Conservation (phyloP, 2,888 invertebrate genomes). For the Galeopsomyia nigrocyanea region DNA sequence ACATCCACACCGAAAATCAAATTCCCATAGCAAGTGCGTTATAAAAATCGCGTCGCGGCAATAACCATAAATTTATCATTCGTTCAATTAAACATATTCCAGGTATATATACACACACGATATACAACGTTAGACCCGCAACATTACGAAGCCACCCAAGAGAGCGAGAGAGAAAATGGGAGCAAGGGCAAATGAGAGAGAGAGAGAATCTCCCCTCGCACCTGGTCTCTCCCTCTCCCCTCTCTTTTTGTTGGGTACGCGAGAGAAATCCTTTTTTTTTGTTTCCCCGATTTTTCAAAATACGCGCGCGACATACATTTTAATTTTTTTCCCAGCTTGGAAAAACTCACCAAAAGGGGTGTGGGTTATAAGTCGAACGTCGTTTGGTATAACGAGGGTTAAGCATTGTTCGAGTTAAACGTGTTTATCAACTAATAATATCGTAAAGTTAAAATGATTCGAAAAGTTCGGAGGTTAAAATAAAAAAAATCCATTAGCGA, state of each 20-base stretch:
- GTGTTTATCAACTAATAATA: no score
- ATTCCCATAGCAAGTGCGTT: no score
- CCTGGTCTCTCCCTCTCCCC: slow-evolving; percentile 8
- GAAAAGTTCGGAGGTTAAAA: no score
- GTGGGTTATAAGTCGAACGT: no score
- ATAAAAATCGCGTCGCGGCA: no score
- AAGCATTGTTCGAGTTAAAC: no score
- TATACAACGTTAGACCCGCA: neutral
- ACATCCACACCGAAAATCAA: no score
- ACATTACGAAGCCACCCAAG: slow-evolving; percentile 1
- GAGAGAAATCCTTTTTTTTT: slow-evolving; percentile 40
- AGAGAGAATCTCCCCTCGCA: slow-evolving; percentile 13
- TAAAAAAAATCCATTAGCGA: no score
- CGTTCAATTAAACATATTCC: slow-evolving; percentile 31
- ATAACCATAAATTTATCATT: slow-evolving; percentile 30
- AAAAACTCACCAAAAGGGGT: neutral
- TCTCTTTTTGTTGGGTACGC: slow-evolving; percentile 24
- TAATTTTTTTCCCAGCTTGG: slow-evolving; percentile 26
- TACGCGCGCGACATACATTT: slow-evolving; percentile 1
- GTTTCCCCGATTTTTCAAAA: slow-evolving; percentile 35
- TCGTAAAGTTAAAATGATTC: no score
- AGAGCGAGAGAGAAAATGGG: slow-evolving; percentile 9
- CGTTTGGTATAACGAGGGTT: no score
- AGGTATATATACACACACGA: neutral
- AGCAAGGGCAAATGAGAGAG: slow-evolving; percentile 7